Evolutionary conservation across 1,140 invertebrate species (phyloP), one percentile per base, ranked within the genome.

Genomic region (Penaeus indicus): DNA sequence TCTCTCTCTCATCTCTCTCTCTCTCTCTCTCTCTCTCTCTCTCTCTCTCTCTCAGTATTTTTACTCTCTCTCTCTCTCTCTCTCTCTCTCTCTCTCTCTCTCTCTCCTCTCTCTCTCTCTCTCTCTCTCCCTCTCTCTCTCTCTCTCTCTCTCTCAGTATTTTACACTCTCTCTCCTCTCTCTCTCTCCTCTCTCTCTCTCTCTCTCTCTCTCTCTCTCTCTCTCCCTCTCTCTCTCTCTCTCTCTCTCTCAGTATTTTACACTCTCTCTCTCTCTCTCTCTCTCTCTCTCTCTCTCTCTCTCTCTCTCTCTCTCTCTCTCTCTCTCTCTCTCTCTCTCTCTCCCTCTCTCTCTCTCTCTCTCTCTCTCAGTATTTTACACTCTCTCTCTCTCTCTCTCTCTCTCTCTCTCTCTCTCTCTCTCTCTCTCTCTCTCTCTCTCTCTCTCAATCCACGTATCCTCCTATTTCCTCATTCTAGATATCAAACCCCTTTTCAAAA

Each of bases 361-460:
- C 54, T 82, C 18, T 82, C n/a, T 61, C 18, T 82, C 54, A 60
- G 18, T 61, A 22, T 82, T 8, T 10, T 47, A 27, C 54, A 60
- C 54, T 82, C 80, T 61, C 80, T 60, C 54, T 82, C 80, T 82
- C 54, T 61, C 54, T 60, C 54, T 61, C 54, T 82, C 42, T 25
- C 54, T n/a, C 80, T 82, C 42, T 82, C 80, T 61, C 80, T 61
- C 7, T 25, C 42, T 82, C 42, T 61, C 27, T n/a, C 38, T 19
- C 78, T 11, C 8, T 78, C 47, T 38, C 22, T 38, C 22, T 78
- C 22, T 38, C 21, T 38, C 21, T 42, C 75, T n/a, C n/a, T 78
- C 22, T 78, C 21, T 38, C 47, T 27, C 47, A 13, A 7, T 38
- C 21, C 38, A 4, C 25, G 8, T 78, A 7, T 38, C 32, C 5